These are phyloP conservation scores for Euthynnus affinis DNA, from an alignment of 2,797 vertebrate genomes.

Conservation along the genomic window DNA sequence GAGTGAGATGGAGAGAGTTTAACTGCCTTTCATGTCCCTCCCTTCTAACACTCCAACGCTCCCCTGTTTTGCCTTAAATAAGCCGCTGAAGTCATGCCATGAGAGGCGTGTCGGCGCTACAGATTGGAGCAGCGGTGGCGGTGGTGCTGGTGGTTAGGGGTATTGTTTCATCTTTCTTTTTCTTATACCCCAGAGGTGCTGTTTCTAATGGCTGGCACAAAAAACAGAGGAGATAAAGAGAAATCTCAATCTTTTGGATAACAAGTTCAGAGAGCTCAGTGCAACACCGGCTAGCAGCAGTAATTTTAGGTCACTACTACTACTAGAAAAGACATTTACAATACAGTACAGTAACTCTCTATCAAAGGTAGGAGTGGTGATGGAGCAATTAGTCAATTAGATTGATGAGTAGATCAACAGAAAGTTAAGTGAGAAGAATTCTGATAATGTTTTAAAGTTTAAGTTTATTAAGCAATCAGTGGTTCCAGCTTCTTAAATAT, in stretches of 20 bases:
- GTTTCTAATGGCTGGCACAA: conserved; percentile 53
- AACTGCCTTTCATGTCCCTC: conserved; percentile 59
- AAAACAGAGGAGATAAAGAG: conserved; percentile 33
- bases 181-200: conserved; percentile 19
- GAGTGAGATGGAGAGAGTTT: conserved; percentile 50
- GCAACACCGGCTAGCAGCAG: conserved; percentile 12
- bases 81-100: conserved; percentile 51
- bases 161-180: conserved; percentile 58
- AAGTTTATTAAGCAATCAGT: neutral
- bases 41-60: conserved; percentile 25
- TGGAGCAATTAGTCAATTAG: neutral
- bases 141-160: conserved; percentile 20
- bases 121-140: conserved; percentile 24
- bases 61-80: conserved; percentile 52
- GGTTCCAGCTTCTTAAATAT: neutral
- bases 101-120: conserved; percentile 45
- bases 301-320: conserved; percentile 37
- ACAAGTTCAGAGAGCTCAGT: conserved; percentile 38
- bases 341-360: neutral
- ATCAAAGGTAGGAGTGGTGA: neutral
- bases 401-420: neutral
- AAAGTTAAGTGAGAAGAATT: neutral
- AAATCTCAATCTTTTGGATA: conserved; percentile 22
- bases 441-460: neutral
- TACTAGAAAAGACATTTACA: neutral